Evolutionary conservation across 2,888 invertebrate species (phyloP).

Genomic region (Morpho achilles): DNA sequence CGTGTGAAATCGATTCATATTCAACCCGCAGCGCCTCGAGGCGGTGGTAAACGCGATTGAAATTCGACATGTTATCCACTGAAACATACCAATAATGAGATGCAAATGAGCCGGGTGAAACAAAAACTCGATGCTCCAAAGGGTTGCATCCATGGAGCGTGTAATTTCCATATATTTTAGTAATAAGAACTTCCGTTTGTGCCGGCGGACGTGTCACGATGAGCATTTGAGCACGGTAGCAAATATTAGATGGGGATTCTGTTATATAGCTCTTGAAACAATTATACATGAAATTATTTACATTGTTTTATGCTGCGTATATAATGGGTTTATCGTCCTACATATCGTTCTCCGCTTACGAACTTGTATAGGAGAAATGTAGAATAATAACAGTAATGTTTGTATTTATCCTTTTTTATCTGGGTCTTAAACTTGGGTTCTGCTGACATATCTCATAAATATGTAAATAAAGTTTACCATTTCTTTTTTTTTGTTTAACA

Average conservation of each 20-base stretch:
- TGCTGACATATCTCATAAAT: too few relatives aligned
- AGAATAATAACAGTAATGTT: too few relatives aligned
- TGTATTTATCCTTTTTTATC: too few relatives aligned
- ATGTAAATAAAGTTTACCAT: too few relatives aligned
- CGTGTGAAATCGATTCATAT: constrained; percentile 65
- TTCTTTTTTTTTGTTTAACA: too few relatives aligned
- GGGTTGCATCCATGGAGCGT: constrained; percentile 57
- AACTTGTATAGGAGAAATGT: too few relatives aligned
- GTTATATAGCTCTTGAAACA: background rate
- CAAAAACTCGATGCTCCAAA: constrained; percentile 53
- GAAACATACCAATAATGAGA: constrained; percentile 67
- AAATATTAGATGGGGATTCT: background rate
- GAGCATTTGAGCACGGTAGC: constrained; percentile 33
- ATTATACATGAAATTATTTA: constrained; percentile 2
- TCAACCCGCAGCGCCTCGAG: constrained; percentile 47
- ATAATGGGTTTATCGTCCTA: background rate
- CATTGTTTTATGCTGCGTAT: background rate
- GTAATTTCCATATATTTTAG: constrained; percentile 72
- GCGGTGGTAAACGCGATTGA: constrained; percentile 55
- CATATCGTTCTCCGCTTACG: too few relatives aligned
- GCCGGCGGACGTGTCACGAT: constrained; percentile 56
- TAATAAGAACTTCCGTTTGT: constrained; percentile 69
- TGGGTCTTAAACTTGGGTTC: too few relatives aligned
- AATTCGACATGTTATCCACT: constrained; percentile 67
- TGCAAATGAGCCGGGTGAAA: constrained; percentile 66